Evolutionary conservation across 2,797 vertebrate species (phyloP).

Genomic region (Spatula clypeata): DNA sequence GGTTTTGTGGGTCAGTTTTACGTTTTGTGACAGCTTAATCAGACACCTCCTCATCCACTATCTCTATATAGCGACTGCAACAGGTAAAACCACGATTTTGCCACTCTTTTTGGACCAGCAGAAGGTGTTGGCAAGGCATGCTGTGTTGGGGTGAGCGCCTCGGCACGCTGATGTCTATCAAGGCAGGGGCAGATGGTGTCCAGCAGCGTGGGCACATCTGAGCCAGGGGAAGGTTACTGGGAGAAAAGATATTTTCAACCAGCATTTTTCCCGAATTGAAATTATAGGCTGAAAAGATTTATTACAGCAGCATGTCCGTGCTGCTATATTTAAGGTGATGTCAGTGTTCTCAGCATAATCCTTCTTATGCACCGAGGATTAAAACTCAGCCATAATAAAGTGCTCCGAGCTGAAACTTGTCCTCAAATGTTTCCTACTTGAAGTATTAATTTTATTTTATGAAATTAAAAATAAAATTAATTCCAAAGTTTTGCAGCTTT

Average conservation of each 20-base stretch:
- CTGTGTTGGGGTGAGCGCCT: not conserved
- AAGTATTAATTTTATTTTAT: slow-evolving; percentile 32
- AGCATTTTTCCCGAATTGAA: slow-evolving; percentile 28
- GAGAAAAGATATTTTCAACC: slow-evolving; percentile 35
- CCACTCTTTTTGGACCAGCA: not conserved
- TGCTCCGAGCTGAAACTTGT: not conserved
- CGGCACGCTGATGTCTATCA: not conserved
- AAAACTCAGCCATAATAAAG: slow-evolving; percentile 60
- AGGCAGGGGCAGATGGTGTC: not conserved
- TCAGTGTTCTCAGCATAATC: slow-evolving; percentile 57
- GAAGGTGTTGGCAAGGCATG: not conserved
- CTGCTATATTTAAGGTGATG: slow-evolving; percentile 72
- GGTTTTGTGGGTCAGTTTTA: not conserved
- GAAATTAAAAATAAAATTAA: slow-evolving; percentile 32
- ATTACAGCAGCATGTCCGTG: slow-evolving; percentile 47
- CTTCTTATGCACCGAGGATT: slow-evolving; percentile 48
- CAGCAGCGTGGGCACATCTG: not conserved
- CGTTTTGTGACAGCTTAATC: rapidly evolving
- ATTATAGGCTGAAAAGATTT: slow-evolving; percentile 66
- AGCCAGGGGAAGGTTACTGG: not conserved
- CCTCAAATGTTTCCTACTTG: slow-evolving; percentile 50
- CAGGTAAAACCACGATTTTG: not conserved
- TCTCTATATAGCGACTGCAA: not conserved
- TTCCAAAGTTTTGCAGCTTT: not conserved
- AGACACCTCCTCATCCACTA: not conserved